phyloP scores from a whole-genome alignment of 2,888 invertebrate genomes.

The Epirrhoe alternata region DNA sequence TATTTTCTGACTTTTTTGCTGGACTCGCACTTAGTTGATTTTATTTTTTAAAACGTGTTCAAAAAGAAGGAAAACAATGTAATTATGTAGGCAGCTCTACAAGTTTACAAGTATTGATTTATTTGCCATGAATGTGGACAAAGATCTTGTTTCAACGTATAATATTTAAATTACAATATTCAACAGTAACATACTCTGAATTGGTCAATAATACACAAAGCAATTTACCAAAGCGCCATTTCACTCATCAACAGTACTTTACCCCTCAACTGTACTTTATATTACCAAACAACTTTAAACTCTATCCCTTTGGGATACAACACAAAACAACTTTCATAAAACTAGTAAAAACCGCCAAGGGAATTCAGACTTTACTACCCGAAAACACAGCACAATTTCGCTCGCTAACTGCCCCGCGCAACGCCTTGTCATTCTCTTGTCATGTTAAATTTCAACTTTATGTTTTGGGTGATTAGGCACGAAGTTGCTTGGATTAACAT shows the following conservation, averaged over 20 bases:
- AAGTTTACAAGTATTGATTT: too few species aligned
- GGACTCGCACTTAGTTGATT: too few species aligned
- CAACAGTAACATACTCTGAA: background rate
- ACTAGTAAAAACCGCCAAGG: background rate
- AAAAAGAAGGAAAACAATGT: too few species aligned
- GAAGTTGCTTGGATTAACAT: slow-evolving; percentile 18
- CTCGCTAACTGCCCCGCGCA: slow-evolving; percentile 15
- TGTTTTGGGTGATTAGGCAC: slow-evolving; percentile 8
- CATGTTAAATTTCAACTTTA: slow-evolving; percentile 27
- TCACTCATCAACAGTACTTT: background rate
- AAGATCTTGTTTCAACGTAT: background rate
- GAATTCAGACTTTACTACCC: slow-evolving; percentile 7
- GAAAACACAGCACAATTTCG: slow-evolving; percentile 5
- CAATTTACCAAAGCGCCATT: background rate
- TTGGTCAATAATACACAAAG: slow-evolving; percentile 7
- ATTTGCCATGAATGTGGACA: too few species aligned
- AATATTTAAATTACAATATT: background rate
- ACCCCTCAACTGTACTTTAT: slow-evolving; percentile 7
- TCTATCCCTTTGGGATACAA: slow-evolving; percentile 20
- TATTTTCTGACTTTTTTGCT: too few species aligned
- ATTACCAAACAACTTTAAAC: slow-evolving; percentile 15
- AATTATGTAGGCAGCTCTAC: too few species aligned
- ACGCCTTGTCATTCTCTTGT: slow-evolving; percentile 10
- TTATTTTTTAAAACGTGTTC: too few species aligned
- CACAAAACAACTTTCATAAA: slow-evolving; percentile 2